Percentiles rank a stretch among this genome's conserved stretches.
phyloP scores from a whole-genome alignment of 1,140 invertebrate genomes.

The Whitmania pigra region DNA sequence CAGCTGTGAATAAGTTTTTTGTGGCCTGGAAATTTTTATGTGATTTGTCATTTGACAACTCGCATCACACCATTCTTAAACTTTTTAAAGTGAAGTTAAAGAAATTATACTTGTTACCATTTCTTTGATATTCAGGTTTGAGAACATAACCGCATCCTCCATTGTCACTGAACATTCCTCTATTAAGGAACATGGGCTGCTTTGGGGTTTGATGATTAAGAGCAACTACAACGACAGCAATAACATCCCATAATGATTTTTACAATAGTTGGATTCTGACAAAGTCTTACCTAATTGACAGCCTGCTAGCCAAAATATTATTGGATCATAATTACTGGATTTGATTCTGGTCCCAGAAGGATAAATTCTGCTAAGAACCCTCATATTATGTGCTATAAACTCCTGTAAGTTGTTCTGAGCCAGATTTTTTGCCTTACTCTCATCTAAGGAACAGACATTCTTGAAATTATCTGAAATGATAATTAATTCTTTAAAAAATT shows the following conservation, averaged over 20 bases:
- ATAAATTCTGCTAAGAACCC: not conserved
- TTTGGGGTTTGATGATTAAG: conserved; percentile 39
- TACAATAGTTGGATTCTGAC: not conserved
- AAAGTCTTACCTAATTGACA: not conserved
- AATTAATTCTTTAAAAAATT: not conserved
- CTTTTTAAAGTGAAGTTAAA: not conserved
- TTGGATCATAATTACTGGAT: conserved; percentile 12
- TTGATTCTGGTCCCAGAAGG: conserved; percentile 4
- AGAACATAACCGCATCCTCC: conserved; percentile 41
- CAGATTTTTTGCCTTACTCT: not conserved
- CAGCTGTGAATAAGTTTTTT: no score
- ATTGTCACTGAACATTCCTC: conserved; percentile 39
- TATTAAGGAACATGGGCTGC: conserved; percentile 35
- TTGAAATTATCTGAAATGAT: not conserved
- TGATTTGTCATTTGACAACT: no score
- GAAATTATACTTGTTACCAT: conserved; percentile 27
- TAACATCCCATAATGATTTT: not conserved
- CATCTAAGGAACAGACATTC: conserved; percentile 6
- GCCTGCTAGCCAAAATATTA: not conserved
- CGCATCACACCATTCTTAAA: no score
- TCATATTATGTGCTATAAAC: conserved; percentile 11
- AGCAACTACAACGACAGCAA: conserved; percentile 32
- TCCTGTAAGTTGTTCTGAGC: not conserved
- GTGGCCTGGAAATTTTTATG: no score
- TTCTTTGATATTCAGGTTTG: conserved; percentile 36